Conservation (phyloP, 2,113 vertebrate genomes). For the Girardinichthys multiradiatus region DNA sequence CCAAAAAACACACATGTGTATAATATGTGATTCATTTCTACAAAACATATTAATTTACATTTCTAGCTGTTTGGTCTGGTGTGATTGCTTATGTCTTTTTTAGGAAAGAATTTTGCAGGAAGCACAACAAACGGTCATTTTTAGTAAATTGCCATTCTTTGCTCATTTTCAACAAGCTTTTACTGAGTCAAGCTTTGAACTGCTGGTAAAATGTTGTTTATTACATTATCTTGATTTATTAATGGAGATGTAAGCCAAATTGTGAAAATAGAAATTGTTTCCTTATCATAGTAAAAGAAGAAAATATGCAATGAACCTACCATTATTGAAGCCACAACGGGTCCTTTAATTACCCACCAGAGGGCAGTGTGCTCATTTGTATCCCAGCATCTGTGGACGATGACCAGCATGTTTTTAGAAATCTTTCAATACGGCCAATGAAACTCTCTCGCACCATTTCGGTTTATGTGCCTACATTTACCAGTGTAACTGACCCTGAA, state of each 20-base stretch:
- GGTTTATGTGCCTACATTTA: background rate
- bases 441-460: background rate
- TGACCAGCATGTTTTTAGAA: slow-evolving; percentile 4
- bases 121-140: background rate
- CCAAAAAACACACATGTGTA: background rate
- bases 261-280: background rate
- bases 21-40: background rate
- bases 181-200: background rate
- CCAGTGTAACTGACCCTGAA: background rate
- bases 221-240: background rate
- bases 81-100: no score
- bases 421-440: background rate
- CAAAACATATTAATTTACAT: no score
- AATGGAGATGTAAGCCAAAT: background rate
- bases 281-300: no score
- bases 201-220: background rate
- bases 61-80: no score
- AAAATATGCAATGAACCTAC: slow-evolving; percentile 66
- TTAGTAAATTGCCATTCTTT: background rate
- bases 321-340: slow-evolving; percentile 96
- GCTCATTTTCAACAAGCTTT: background rate
- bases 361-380: slow-evolving; percentile 96
- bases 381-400: slow-evolving; percentile 91
- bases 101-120: no score
- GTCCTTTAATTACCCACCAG: slow-evolving; percentile 99